These are phyloP conservation scores for Salvelinus namaycush DNA, from an alignment of 2,113 vertebrate species.

Conservation along the genomic window DNA sequence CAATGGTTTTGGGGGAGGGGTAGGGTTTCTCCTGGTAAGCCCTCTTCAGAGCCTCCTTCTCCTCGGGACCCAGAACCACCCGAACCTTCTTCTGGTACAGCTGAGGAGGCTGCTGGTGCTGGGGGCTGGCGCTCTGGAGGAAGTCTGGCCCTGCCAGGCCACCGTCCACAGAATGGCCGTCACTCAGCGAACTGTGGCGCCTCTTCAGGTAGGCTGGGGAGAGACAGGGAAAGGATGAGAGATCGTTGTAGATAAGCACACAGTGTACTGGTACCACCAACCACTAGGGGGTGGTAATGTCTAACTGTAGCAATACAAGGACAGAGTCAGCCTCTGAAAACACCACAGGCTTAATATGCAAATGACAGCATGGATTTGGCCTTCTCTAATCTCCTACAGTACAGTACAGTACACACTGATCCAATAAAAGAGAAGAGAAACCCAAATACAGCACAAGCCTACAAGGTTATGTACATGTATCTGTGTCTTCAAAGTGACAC, in stretches of 20 bases:
- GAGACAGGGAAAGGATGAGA: too few relatives aligned
- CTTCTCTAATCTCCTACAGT: too few relatives aligned
- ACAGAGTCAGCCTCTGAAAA: background rate
- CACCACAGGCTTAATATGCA: too few relatives aligned
- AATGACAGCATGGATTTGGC: too few relatives aligned
- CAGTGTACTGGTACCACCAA: too few relatives aligned
- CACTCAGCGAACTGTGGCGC: conserved; percentile 90
- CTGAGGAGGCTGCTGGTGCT: conserved; percentile 85
- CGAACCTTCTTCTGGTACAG: conserved; percentile 92
- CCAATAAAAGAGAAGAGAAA: too few relatives aligned
- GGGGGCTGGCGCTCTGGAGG: conserved; percentile 88
- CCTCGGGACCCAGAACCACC: conserved; percentile 91
- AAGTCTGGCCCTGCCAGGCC: conserved; percentile 80
- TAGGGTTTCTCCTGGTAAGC: conserved; percentile 97
- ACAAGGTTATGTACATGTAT: too few relatives aligned
- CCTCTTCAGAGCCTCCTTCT: conserved; percentile 90
- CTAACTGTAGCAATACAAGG: conserved; percentile 18
- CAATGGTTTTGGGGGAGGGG: conserved; percentile 94
- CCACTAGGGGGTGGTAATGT: conserved; percentile 55
- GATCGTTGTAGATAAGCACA: too few relatives aligned
- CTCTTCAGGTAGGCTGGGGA: conserved; percentile 92
- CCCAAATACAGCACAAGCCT: too few relatives aligned
- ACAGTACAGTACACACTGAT: too few relatives aligned
- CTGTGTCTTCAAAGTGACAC: too few relatives aligned
- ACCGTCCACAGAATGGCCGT: conserved; percentile 85